These are phyloP conservation scores for Penaeus chinensis DNA, from an alignment of 1,140 invertebrate species.

Conservation along the genomic window DNA sequence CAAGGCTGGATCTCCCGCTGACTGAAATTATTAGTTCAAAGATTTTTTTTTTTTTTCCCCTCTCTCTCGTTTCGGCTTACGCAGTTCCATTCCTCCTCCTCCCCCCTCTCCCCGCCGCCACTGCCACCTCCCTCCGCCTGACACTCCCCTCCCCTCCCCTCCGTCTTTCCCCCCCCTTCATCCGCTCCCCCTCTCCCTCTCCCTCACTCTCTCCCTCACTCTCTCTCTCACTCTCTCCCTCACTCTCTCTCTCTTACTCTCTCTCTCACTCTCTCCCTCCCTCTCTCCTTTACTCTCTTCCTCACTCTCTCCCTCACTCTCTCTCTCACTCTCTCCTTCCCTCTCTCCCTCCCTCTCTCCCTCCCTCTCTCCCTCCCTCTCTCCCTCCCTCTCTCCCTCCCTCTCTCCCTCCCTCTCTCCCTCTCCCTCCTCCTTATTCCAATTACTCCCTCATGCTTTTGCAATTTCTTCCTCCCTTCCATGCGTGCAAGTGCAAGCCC, in stretches of 20 bases:
- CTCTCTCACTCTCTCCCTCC: slow-evolving; percentile 12
- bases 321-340: not conserved
- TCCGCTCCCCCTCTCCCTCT: not conserved
- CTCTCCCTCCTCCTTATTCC: not conserved
- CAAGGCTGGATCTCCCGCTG: not conserved
- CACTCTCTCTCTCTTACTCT: not conserved
- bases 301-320: not conserved
- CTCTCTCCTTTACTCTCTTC: not conserved
- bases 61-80: not conserved
- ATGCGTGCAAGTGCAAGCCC: too few relatives aligned
- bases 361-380: not conserved
- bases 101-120: not conserved
- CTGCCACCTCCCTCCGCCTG: not conserved
- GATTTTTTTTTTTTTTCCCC: not conserved
- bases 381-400: not conserved
- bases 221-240: not conserved
- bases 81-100: slow-evolving; percentile 1
- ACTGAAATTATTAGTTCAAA: not conserved
- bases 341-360: too few relatives aligned
- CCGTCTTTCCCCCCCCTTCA: not conserved
- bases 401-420: not conserved
- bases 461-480: not conserved
- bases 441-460: not conserved
- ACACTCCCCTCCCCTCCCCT: not conserved
- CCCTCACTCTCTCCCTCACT: not conserved